A percentile compares a stretch with the other conserved stretches of the same genome.
These are phyloP conservation scores for Dendrolimus pini DNA, from an alignment of 2,888 invertebrate species.

Conservation along the genomic window DNA sequence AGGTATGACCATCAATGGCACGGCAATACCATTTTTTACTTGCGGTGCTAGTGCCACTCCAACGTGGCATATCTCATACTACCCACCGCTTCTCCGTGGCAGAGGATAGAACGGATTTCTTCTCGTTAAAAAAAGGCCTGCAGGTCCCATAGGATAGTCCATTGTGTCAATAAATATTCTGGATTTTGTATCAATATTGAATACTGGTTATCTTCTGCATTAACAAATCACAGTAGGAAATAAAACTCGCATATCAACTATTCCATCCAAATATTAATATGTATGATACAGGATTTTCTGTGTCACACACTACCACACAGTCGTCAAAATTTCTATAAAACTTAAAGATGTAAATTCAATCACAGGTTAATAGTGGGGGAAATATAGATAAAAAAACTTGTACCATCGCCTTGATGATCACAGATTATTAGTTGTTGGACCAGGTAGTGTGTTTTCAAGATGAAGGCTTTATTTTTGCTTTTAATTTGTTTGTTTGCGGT, in stretches of 20 bases:
- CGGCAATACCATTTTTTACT: no score
- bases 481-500: conserved; percentile 41
- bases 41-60: no score
- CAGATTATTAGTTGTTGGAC: conserved; percentile 55
- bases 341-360: conserved; percentile 60
- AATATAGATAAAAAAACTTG: conserved; percentile 66
- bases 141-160: no score
- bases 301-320: conserved; percentile 58
- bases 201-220: conserved; percentile 23
- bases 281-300: conserved; percentile 49
- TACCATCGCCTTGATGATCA: conserved; percentile 53
- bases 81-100: no score
- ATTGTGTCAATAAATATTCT: no score
- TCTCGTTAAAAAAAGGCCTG: no score
- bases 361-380: conserved; percentile 53
- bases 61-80: no score
- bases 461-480: conserved; percentile 54
- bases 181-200: background rate
- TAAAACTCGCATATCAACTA: conserved; percentile 43
- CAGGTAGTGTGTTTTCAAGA: conserved; percentile 38
- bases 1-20: no score
- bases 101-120: no score
- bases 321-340: conserved; percentile 47
- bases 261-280: conserved; percentile 52
- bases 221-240: conserved; percentile 33